Evolutionary conservation across 1,140 invertebrate genomes (phyloP), one percentile per base, ranked within the genome.

Genomic region (Centruroides sculpturatus): DNA sequence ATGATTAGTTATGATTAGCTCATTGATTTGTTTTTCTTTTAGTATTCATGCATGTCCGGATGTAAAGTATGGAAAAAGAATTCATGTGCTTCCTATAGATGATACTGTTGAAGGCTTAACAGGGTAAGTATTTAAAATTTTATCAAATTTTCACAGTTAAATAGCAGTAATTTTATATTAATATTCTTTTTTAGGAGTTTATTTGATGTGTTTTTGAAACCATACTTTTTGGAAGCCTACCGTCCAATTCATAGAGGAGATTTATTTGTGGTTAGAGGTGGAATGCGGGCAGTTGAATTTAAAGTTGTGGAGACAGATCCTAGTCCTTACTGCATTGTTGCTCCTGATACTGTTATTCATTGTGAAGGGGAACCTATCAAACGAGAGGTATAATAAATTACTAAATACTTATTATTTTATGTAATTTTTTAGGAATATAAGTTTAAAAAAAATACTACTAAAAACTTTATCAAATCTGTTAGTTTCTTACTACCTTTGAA

Each of bases 221-320:
- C 96, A 10, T 99, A 99, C 74, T 99, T 99, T 76, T 76, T 98
- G 72, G 97, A 99, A 77, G 94, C 96, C 0, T 99, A 99, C 78
- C 82, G 97, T 65, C 97, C 97, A n/a, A 89, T 99, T 68, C 91
- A 96, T 70, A 97, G 95, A 74, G 95, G 94, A 62, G 97, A 99
- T 72, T 91, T 93, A 13, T 99, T 99, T 72, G 85, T 98, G 70
- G 91, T 98, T 4, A 84, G 96, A 63, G 96, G 94, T 56, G 95
- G 92, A 23, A 98, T 99, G 96, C 78, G 95, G 69, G 94, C 92
- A 5, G 93, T 99, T 7, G 97, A 99, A 78, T 99, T 99, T 74
- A 99, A 99, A 81, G 95, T 99, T 23, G 88, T 97, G 23, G 93
- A 98, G 75, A 98, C 95, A 51, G 97, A 99, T 74, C 97, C 97